These are phyloP conservation scores for Rhyacophila evoluta DNA, from an alignment of 2,888 invertebrate genomes.

Conservation along the genomic window DNA sequence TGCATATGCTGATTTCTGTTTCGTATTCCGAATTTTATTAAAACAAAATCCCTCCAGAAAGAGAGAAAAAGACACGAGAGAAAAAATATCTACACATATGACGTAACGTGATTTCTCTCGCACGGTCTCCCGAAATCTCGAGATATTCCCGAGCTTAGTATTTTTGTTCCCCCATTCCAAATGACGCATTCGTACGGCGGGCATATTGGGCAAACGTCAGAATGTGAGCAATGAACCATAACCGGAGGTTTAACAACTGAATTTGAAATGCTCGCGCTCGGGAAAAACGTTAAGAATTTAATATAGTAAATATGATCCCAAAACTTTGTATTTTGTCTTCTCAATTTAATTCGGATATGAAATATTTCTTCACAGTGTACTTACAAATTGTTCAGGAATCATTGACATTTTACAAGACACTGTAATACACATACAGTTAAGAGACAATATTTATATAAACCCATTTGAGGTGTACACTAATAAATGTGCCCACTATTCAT, in stretches of 20 bases:
- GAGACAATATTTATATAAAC: too few relatives aligned
- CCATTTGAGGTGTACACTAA: too few relatives aligned
- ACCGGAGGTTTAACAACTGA: constrained; percentile 47
- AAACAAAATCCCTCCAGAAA: constrained; percentile 15
- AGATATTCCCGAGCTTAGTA: constrained; percentile 9
- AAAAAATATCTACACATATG: not conserved
- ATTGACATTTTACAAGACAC: too few relatives aligned
- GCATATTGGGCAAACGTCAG: constrained; percentile 48
- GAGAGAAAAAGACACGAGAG: not conserved
- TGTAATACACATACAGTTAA: too few relatives aligned
- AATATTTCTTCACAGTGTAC: too few relatives aligned
- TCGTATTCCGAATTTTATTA: constrained; percentile 22
- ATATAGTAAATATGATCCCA: not conserved
- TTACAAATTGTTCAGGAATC: too few relatives aligned
- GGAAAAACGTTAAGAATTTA: constrained; percentile 22
- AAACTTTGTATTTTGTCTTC: too few relatives aligned
- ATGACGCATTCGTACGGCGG: constrained; percentile 42
- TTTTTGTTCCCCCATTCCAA: constrained; percentile 34
- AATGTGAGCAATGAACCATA: constrained; percentile 50
- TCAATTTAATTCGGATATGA: too few relatives aligned
- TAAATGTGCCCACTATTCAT: too few relatives aligned
- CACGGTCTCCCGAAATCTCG: not conserved
- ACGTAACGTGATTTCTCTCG: constrained; percentile 11
- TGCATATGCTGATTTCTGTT: not conserved
- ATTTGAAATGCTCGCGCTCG: constrained; percentile 39